Evolutionary conservation across 2,113 vertebrate genomes (phyloP).

Genomic region (Ceyx melanurus): DNA sequence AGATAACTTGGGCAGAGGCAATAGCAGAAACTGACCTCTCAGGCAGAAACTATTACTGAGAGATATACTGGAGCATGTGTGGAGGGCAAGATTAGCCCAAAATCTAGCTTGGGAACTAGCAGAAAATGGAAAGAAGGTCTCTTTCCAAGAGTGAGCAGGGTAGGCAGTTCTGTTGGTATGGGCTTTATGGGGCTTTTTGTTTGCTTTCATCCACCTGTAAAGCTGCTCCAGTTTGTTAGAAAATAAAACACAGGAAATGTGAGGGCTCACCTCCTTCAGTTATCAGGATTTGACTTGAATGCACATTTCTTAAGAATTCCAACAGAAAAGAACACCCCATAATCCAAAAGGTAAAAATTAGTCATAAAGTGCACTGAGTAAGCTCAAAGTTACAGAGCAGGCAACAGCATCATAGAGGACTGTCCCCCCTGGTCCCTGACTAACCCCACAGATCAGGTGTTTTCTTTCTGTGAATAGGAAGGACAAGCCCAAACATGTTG

Average conservation of each 20-base stretch:
- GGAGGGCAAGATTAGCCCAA: background rate
- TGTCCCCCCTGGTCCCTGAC: background rate
- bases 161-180: background rate
- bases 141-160: background rate
- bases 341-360: background rate
- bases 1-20: background rate
- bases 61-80: background rate
- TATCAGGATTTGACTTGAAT: background rate
- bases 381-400: background rate
- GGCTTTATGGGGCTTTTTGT: background rate
- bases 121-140: background rate
- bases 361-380: background rate
- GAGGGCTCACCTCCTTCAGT: background rate
- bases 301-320: background rate
- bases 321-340: background rate
- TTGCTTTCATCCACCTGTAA: background rate
- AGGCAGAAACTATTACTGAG: background rate
- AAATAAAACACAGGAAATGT: background rate
- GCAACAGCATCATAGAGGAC: background rate
- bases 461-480: background rate
- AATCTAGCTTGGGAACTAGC: background rate
- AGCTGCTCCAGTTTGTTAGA: background rate
- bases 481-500: background rate
- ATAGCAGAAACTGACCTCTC: background rate
- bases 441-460: background rate